A percentile compares a stretch with the other conserved stretches of the same genome.
phyloP scores from a whole-genome alignment of 2,797 vertebrate species.

The Melanotaenia maccullochi region DNA sequence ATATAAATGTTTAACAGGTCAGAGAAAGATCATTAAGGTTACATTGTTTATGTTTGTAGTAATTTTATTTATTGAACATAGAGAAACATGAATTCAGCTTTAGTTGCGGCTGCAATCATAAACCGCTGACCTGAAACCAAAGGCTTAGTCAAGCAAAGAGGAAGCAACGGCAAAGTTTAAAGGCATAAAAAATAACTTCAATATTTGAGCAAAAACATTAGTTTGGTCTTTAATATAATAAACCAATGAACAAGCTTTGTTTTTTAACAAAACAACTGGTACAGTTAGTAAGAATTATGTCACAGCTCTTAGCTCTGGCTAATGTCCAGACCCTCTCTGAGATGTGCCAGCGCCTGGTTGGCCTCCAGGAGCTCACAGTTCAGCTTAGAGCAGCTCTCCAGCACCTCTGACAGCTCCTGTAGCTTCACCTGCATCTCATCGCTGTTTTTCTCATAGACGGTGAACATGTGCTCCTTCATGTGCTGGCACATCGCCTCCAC shows the following conservation, averaged over 20 bases:
- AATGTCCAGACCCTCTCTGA: conserved; percentile 52
- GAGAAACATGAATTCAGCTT: conserved; percentile 19
- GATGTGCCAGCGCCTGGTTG: conserved; percentile 46
- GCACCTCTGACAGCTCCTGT: conserved; percentile 64
- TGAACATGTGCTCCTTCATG: conserved; percentile 70
- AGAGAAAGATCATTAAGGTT: not conserved
- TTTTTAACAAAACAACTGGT: not conserved
- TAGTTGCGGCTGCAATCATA: not conserved
- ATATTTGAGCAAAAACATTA: not conserved
- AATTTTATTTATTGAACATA: conserved; percentile 33
- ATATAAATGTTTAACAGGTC: not conserved
- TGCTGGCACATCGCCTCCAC: conserved; percentile 57
- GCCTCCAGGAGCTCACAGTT: conserved; percentile 67
- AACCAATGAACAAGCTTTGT: not conserved
- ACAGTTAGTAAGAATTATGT: not conserved
- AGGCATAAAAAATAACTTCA: not conserved
- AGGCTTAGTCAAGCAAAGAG: not conserved
- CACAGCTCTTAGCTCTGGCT: conserved; percentile 20
- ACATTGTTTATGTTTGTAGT: not conserved
- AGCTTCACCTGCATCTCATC: conserved; percentile 67
- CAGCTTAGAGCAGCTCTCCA: conserved; percentile 68
- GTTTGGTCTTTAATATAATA: conserved; percentile 1
- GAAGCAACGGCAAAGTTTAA: not conserved
- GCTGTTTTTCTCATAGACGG: conserved; percentile 69
- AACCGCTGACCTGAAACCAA: conserved; percentile 1